Percentiles rank a stretch among this genome's conserved stretches.
Evolutionary conservation across 2,888 invertebrate genomes (phyloP).

Genomic region (Agrotis puta): DNA sequence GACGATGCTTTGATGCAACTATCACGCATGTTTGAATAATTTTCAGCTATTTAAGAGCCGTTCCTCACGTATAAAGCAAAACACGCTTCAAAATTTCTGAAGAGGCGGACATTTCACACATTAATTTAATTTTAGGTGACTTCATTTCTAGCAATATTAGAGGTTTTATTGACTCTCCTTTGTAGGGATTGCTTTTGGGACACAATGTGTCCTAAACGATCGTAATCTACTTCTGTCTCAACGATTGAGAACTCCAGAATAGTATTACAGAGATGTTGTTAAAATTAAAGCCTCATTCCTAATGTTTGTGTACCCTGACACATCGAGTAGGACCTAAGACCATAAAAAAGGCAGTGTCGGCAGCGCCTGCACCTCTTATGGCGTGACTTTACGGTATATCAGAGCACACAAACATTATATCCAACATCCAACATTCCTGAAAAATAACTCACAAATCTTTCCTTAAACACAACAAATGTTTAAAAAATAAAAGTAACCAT

Average conservation of each 20-base stretch:
- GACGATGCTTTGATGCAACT: neutral
- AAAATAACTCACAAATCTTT: slow-evolving; percentile 19
- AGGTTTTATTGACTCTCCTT: slow-evolving; percentile 56
- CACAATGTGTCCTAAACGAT: slow-evolving; percentile 48
- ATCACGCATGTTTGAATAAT: slow-evolving; percentile 10
- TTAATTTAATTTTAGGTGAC: slow-evolving; percentile 1
- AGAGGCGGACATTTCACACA: slow-evolving; percentile 53
- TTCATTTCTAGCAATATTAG: slow-evolving; percentile 41
- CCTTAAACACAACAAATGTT: slow-evolving; percentile 21
- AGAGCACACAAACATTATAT: slow-evolving; percentile 21
- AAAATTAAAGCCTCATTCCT: slow-evolving; percentile 11
- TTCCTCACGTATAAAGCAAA: slow-evolving; percentile 25
- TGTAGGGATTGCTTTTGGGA: slow-evolving; percentile 62
- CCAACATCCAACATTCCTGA: slow-evolving; percentile 20
- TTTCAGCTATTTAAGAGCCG: slow-evolving; percentile 1
- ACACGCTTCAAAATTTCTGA: slow-evolving; percentile 24
- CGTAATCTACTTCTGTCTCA: slow-evolving; percentile 19
- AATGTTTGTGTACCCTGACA: slow-evolving; percentile 26
- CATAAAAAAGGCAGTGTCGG: neutral
- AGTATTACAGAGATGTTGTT: neutral
- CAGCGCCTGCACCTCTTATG: neutral
- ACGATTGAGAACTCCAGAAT: slow-evolving; percentile 10
- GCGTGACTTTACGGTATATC: neutral
- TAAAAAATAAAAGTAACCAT: slow-evolving; percentile 24
- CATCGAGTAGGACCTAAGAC: neutral